Conservation (phyloP, 1,140 invertebrate species). For the Melitaea cinxia region DNA sequence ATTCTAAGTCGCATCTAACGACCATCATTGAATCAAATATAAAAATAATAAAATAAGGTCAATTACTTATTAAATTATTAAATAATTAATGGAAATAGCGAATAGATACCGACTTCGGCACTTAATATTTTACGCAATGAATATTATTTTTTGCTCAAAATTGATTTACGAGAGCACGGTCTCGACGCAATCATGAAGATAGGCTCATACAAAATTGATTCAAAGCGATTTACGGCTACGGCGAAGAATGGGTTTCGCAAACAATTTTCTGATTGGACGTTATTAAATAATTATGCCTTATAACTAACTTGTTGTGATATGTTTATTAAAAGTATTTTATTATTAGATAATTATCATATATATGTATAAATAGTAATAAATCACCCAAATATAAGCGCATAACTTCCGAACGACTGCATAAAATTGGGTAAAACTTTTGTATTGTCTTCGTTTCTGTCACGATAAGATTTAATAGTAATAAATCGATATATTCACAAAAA, state of each 20-base stretch:
- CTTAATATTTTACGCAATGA: not conserved
- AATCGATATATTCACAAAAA: no score
- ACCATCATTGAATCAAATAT: no score
- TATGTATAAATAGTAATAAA: no score
- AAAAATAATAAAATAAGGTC: no score
- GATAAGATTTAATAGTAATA: no score
- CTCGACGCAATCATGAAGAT: constrained; percentile 30
- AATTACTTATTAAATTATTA: not conserved
- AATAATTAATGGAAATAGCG: not conserved
- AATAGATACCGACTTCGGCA: not conserved
- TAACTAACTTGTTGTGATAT: not conserved
- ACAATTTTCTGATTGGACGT: constrained; percentile 5
- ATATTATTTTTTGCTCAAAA: constrained; percentile 20
- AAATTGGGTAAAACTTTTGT: no score
- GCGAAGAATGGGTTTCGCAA: constrained; percentile 15
- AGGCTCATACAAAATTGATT: constrained; percentile 38
- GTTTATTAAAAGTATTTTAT: no score
- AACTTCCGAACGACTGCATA: no score
- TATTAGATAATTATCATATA: no score
- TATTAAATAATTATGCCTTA: constrained; percentile 7
- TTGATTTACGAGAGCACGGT: constrained; percentile 21
- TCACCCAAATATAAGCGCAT: no score
- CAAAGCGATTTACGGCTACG: constrained; percentile 25
- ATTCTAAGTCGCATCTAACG: no score
- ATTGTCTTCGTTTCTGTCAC: no score